A percentile compares a stretch with the other conserved stretches of the same genome.
phyloP scores from a whole-genome alignment of 2,797 vertebrate genomes.

The Lacerta viridis region DNA sequence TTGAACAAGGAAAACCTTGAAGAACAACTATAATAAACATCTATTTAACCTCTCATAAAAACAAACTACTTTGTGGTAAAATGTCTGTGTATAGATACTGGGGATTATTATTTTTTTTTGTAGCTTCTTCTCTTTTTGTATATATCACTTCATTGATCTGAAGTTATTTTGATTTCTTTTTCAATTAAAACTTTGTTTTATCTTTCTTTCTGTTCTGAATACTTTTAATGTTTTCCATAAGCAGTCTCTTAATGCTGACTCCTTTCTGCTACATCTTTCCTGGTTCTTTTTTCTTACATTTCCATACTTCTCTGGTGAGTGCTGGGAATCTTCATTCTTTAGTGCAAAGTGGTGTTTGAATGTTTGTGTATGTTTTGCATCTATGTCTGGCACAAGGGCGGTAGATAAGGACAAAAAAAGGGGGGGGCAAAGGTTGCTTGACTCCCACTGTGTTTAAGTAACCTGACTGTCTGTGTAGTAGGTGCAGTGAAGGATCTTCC shows the following conservation, averaged over 20 bases:
- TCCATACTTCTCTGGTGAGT: slow-evolving; percentile 78
- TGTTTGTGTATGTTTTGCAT: slow-evolving; percentile 15
- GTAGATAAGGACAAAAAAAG: not conserved
- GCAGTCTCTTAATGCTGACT: slow-evolving; percentile 75
- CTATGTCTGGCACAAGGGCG: slow-evolving; percentile 4
- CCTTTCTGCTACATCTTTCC: slow-evolving; percentile 75
- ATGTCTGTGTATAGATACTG: slow-evolving; percentile 2
- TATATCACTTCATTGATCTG: slow-evolving; percentile 21
- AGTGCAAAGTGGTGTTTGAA: slow-evolving; percentile 62
- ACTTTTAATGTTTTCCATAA: slow-evolving; percentile 75
- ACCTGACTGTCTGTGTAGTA: not conserved
- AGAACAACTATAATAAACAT: slow-evolving; percentile 13
- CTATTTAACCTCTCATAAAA: slow-evolving; percentile 33
- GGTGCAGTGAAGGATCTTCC: not conserved
- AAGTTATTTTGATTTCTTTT: slow-evolving; percentile 49
- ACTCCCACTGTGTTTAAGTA: not conserved
- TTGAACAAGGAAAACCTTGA: fast-evolving
- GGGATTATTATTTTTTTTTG: not conserved
- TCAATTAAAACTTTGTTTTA: slow-evolving; percentile 66
- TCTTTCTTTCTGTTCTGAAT: slow-evolving; percentile 72
- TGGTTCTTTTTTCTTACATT: slow-evolving; percentile 78
- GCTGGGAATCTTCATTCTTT: slow-evolving; percentile 75
- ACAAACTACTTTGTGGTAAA: slow-evolving; percentile 36
- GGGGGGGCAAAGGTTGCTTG: not conserved
- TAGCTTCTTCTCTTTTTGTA: slow-evolving; percentile 25